These are phyloP conservation scores for Nanger granti DNA, from an alignment of 2,113 vertebrate genomes.

Conservation along the genomic window DNA sequence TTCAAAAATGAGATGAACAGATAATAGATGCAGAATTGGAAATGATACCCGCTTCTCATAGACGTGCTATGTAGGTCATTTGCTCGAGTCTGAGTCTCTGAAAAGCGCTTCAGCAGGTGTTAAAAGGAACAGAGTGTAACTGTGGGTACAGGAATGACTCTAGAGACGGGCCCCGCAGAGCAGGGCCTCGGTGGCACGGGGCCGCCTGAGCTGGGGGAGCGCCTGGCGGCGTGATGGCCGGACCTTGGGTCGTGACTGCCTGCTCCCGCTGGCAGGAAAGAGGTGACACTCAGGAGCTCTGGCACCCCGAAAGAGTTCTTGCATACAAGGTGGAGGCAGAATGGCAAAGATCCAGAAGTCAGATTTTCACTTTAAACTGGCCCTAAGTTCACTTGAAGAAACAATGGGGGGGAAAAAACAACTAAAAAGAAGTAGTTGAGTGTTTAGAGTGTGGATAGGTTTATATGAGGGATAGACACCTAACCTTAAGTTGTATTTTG, in stretches of 20 bases:
- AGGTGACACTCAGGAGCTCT: neutral
- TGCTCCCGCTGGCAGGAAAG: neutral
- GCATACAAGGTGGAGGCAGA: neutral
- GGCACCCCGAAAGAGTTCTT: neutral
- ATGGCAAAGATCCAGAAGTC: neutral
- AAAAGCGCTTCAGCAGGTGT: constrained; percentile 6
- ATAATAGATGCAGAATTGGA: constrained; percentile 48
- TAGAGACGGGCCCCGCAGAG: neutral
- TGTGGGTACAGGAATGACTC: constrained; percentile 53
- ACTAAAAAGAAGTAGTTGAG: neutral
- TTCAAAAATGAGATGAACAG: constrained; percentile 57
- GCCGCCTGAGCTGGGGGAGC: neutral
- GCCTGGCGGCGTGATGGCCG: neutral
- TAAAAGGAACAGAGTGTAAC: constrained; percentile 11
- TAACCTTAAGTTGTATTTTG: constrained; percentile 26
- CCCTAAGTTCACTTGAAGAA: neutral
- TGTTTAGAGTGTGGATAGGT: neutral
- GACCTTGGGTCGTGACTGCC: neutral
- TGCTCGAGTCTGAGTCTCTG: neutral
- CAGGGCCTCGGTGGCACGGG: neutral
- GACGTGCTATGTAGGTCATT: constrained; percentile 54
- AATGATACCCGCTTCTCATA: constrained; percentile 34
- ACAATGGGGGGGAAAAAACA: neutral
- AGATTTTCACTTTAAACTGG: neutral
- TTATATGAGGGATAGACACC: neutral